Evolutionary conservation across 92 coral and sea anemone genomes (phyloP), one percentile per base, ranked within the genome.

Genomic region (Bergia puertoricense): DNA sequence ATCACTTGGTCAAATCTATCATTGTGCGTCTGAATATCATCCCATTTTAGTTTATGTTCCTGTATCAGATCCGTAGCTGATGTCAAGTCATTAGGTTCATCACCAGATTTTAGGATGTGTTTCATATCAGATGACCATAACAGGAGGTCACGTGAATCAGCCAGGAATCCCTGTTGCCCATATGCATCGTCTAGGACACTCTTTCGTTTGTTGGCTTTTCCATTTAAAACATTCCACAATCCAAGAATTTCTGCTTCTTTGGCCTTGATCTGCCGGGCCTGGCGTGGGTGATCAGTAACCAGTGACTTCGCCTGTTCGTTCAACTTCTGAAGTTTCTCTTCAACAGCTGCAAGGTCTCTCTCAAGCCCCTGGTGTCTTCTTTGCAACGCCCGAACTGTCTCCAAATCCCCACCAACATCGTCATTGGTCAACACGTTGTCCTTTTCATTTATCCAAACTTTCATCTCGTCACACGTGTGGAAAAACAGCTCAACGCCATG

Each of bases 291-390:
- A 8, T 94, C 93, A 18, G 86, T 87, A 0, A 96, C 96, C 39
- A 96, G 94, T 93, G 92, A 85, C 45, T 92, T 91, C 22, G 99
- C 98, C 86, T 96, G 98, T 40, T 93, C 95, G 46, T 95, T 89
- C 43, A 96, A 91, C 76, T 93, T 95, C 15, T 88, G 88, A 20
- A 93, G 93, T 89, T 96, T 96, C 89, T 96, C 98, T 16, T 92
- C 98, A 42, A 96, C 98, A 13, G 99, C 95, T 23, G 95, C 96
- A 45, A 96, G 94, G 76, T 96, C 98, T 82, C 99, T 88, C 86
- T 96, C 99, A 44, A 96, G 90, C 9, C 98, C 99, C 99, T 96
- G 99, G 65, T 96, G 99, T 82, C 98, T 80, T 80, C 99, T 89
- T 78, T 95, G 99, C 56, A 94, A 80, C 20, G 98, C 98, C 74